A percentile compares a stretch with the other conserved stretches of the same genome.
Conservation (phyloP, 2,113 vertebrate species). For the Neodon shergylaensis region DNA sequence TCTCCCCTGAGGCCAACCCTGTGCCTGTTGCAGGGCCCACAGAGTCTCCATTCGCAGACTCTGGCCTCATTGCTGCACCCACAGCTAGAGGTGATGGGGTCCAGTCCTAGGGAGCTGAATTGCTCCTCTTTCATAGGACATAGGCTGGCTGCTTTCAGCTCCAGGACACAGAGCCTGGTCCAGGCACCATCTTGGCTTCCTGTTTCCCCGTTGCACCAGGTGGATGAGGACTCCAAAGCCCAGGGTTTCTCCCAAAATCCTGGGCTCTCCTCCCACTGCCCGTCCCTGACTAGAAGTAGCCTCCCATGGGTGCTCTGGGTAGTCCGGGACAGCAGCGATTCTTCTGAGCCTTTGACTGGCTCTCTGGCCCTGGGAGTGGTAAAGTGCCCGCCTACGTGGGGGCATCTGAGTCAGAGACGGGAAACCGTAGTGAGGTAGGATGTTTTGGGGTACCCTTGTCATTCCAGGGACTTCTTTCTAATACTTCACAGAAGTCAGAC, state of each 20-base stretch:
- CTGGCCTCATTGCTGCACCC: background rate
- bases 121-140: background rate
- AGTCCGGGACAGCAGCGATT: too few species aligned
- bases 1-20: background rate
- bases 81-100: background rate
- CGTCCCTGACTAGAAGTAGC: too few species aligned
- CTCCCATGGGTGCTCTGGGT: too few species aligned
- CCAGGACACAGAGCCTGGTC: too few species aligned
- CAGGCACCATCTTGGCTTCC: too few species aligned
- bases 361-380: too few species aligned
- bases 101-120: background rate
- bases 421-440: too few species aligned
- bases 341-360: background rate
- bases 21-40: background rate
- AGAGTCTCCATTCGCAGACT: background rate
- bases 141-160: background rate
- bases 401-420: background rate
- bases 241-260: accelerated
- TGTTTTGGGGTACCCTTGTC: too few species aligned
- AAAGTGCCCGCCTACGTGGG: too few species aligned
- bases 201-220: too few species aligned
- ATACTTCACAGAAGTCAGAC: background rate
- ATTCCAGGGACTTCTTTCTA: background rate
- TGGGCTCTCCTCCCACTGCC: accelerated
- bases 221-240: accelerated